A percentile compares a stretch with the other conserved stretches of the same genome.
These are phyloP conservation scores for Pseudomyrmex pallidus DNA, from an alignment of 1,140 invertebrate genomes.

Conservation along the genomic window DNA sequence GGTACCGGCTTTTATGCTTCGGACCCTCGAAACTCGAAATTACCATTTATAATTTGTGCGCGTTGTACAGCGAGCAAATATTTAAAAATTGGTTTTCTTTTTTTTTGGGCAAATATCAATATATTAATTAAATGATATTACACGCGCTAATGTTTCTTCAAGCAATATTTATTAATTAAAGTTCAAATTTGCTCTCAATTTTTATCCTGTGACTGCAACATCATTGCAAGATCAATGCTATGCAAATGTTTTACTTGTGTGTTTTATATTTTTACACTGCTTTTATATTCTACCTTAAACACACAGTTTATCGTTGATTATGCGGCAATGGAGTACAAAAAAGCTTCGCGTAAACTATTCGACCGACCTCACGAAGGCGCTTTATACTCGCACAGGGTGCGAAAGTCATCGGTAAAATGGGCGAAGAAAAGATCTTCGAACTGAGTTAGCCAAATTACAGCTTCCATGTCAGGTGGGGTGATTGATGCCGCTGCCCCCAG, in stretches of 20 bases:
- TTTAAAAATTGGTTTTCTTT: not conserved
- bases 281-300: not conserved
- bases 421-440: conserved; percentile 67
- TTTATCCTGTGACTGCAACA: not conserved
- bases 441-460: conserved; percentile 84
- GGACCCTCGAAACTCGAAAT: not conserved
- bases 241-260: not conserved
- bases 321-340: conserved; percentile 76
- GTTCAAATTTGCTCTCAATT: not conserved
- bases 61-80: not conserved
- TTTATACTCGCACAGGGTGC: conserved; percentile 60
- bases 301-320: conserved; percentile 67
- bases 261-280: not conserved
- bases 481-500: conserved; percentile 79
- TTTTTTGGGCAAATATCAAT: conserved; percentile 6
- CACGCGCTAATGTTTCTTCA: not conserved
- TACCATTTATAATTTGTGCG: conserved; percentile 12
- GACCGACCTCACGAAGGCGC: conserved; percentile 68
- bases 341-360: conserved; percentile 67
- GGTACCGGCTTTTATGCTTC: conserved; percentile 39
- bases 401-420: conserved; percentile 72
- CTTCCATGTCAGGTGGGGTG: conserved; percentile 83
- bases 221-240: not conserved
- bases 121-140: not conserved
- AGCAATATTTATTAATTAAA: not conserved